phyloP scores from a whole-genome alignment of 2,113 vertebrate genomes.

The Pan troglodytes region DNA sequence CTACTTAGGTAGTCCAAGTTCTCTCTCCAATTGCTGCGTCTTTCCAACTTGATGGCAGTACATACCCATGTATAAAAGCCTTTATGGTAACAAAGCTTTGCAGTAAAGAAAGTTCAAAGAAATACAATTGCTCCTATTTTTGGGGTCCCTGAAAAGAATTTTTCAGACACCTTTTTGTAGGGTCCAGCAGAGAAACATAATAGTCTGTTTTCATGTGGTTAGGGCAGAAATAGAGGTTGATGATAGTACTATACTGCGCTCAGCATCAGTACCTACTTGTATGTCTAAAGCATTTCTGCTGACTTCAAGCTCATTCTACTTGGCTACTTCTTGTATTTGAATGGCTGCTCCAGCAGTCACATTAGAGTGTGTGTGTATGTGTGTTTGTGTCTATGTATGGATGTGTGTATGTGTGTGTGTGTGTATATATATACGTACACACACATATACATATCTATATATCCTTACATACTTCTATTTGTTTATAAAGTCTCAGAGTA shows the following conservation, averaged over 20 bases:
- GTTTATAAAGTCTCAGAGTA: not conserved
- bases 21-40: not conserved
- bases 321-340: not conserved
- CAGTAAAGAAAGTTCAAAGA: not conserved
- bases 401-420: rapidly evolving
- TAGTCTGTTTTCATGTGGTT: not conserved
- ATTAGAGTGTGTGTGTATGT: not conserved
- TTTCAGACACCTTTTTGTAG: not conserved
- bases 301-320: not conserved
- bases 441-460: too few relatives aligned
- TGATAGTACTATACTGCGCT: not conserved
- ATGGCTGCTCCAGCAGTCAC: not conserved
- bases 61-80: not conserved
- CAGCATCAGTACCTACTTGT: not conserved
- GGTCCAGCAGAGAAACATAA: not conserved
- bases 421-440: too few relatives aligned
- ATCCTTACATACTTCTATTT: not conserved
- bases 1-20: not conserved
- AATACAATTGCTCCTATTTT: not conserved
- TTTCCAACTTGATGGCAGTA: not conserved
- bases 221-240: not conserved
- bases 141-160: not conserved
- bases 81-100: not conserved
- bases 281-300: too few relatives aligned
- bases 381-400: not conserved